Conservation (phyloP, 2,797 vertebrate species). For the Eleutherodactylus coqui region DNA sequence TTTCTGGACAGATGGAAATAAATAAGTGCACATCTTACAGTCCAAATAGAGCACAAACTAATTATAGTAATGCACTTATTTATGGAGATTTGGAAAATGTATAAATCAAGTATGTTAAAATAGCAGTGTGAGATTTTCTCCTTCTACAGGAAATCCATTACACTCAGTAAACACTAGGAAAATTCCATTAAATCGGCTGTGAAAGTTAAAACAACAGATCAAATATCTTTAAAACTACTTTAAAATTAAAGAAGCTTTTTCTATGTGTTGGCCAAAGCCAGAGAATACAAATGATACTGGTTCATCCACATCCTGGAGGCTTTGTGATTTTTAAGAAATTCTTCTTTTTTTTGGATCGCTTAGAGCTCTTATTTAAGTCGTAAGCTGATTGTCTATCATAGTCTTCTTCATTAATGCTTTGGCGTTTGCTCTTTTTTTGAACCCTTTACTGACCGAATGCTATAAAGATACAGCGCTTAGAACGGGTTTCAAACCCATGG, state of each 20-base stretch:
- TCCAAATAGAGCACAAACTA: conserved; percentile 13
- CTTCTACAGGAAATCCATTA: conserved; percentile 37
- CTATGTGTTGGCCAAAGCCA: not conserved
- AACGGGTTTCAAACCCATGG: too few species aligned
- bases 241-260: not conserved
- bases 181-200: conserved; percentile 21
- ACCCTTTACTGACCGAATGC: too few species aligned
- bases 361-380: not conserved
- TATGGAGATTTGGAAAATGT: conserved; percentile 23
- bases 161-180: conserved; percentile 21
- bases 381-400: not conserved
- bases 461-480: too few species aligned
- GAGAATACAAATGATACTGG: not conserved
- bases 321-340: not conserved
- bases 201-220: conserved; percentile 49
- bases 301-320: conserved; percentile 5
- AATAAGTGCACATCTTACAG: conserved; percentile 11
- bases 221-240: conserved; percentile 28
- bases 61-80: conserved; percentile 25
- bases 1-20: conserved; percentile 15
- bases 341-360: not conserved
- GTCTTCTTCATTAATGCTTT: not conserved
- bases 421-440: too few species aligned
- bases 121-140: not conserved
- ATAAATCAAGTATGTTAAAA: conserved; percentile 11